These are phyloP conservation scores for Luperina testacea DNA, from an alignment of 2,888 invertebrate species.

Conservation along the genomic window DNA sequence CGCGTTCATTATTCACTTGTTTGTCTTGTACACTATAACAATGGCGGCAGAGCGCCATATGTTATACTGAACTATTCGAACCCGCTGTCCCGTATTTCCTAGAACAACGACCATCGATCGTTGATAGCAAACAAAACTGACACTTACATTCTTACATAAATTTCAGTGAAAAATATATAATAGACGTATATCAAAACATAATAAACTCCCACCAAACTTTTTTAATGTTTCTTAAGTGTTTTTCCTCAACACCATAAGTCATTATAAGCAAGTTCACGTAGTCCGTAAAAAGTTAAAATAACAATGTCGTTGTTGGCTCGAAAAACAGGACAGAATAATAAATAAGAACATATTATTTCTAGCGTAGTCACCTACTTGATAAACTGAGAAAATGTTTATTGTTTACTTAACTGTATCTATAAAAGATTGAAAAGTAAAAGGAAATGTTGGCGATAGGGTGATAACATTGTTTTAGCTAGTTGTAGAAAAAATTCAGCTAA, in stretches of 20 bases:
- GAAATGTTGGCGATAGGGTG: neutral
- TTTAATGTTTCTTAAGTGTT: constrained; percentile 45
- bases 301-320: constrained; percentile 40
- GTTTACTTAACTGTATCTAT: neutral
- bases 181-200: constrained; percentile 9
- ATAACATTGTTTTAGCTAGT: constrained; percentile 2
- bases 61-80: constrained; percentile 56
- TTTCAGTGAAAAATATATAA: constrained; percentile 33
- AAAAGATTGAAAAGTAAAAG: neutral
- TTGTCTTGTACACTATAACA: constrained; percentile 61
- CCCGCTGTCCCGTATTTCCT: constrained; percentile 54
- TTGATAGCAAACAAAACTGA: constrained; percentile 44
- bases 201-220: constrained; percentile 29
- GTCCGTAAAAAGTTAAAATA: constrained; percentile 53
- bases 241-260: constrained; percentile 49
- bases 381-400: constrained; percentile 1
- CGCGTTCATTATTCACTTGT: constrained; percentile 63
- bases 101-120: constrained; percentile 54
- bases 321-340: constrained; percentile 39
- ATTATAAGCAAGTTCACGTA: constrained; percentile 54
- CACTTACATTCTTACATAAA: constrained; percentile 37
- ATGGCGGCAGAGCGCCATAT: constrained; percentile 51
- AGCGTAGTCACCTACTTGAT: constrained; percentile 8
- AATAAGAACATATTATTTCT: constrained; percentile 27
- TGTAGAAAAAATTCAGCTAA: constrained; percentile 12